phyloP scores from a whole-genome alignment of 2,888 invertebrate genomes.

The Aphidoletes aphidimyza region DNA sequence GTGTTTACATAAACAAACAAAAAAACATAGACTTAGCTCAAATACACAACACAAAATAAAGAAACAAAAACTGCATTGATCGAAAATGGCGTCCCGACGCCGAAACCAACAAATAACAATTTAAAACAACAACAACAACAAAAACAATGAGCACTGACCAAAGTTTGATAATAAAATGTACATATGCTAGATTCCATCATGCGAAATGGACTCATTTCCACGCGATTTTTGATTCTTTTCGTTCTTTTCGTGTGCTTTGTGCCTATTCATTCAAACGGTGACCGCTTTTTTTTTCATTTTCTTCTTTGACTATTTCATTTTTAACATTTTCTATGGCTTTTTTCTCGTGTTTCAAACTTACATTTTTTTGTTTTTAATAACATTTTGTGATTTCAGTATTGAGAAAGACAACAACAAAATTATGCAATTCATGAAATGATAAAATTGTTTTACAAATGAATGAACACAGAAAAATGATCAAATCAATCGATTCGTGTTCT shows the following conservation, averaged over 20 bases:
- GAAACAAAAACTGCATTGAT: neutral
- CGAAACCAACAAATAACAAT: neutral
- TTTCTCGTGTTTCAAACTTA: neutral
- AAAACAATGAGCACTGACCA: conserved; percentile 19
- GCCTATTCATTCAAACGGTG: neutral
- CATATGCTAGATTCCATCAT: neutral
- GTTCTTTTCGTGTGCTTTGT: conserved; percentile 18
- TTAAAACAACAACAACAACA: neutral
- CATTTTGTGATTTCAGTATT: neutral
- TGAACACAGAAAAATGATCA: neutral
- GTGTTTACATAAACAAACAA: neutral
- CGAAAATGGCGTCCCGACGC: too few relatives aligned
- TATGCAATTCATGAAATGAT: neutral
- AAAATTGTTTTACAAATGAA: neutral
- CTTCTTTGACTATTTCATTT: neutral
- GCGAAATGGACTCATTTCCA: conserved; percentile 10
- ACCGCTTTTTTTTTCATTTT: neutral
- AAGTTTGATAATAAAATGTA: conserved; percentile 46
- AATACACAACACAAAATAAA: conserved; percentile 12
- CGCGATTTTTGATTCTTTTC: conserved; percentile 30
- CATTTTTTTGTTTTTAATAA: neutral
- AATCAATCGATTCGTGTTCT: conserved; percentile 3
- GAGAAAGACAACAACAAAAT: neutral
- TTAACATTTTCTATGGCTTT: neutral
- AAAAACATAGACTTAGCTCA: conserved; percentile 1